Percentiles rank a stretch among this genome's conserved stretches.
Conservation (phyloP, 2,797 vertebrate species). For the Setipinna tenuifilis region DNA sequence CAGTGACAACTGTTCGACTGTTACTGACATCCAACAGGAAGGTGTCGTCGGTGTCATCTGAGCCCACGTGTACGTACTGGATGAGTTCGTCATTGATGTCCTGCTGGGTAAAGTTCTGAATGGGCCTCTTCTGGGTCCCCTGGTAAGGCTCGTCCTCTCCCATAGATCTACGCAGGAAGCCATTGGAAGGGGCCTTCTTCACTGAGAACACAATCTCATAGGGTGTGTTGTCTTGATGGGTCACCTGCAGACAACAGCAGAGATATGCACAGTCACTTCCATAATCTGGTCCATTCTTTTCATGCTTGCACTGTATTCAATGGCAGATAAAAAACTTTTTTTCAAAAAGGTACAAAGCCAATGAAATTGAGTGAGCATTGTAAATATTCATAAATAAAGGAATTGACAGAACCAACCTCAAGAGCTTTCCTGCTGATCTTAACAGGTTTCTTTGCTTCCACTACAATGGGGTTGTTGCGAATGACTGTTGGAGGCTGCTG, state of each 20-base stretch:
- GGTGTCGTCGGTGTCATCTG: slow-evolving; percentile 70
- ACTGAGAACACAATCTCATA: slow-evolving; percentile 80
- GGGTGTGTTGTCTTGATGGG: slow-evolving; percentile 79
- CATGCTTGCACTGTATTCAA: background rate
- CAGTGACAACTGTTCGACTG: slow-evolving; percentile 71
- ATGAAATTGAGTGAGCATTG: background rate
- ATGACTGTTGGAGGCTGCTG: slow-evolving; percentile 72
- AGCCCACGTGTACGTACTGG: slow-evolving; percentile 77
- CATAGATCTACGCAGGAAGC: slow-evolving; percentile 72
- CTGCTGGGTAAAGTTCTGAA: slow-evolving; percentile 80
- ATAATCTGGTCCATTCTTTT: background rate
- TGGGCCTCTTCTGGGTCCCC: slow-evolving; percentile 53
- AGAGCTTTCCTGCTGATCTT: slow-evolving; percentile 78
- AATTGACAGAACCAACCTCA: slow-evolving; percentile 71
- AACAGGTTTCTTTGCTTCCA: slow-evolving; percentile 83
- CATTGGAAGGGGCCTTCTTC: slow-evolving; percentile 70
- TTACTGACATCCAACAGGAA: slow-evolving; percentile 81
- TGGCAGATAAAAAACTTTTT: background rate
- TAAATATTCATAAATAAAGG: background rate
- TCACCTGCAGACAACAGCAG: slow-evolving; percentile 71
- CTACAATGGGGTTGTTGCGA: slow-evolving; percentile 74
- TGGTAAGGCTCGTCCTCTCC: slow-evolving; percentile 58
- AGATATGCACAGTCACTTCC: background rate
- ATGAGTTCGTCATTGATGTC: slow-evolving; percentile 79
- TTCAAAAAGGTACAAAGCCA: too few relatives aligned